A percentile compares a stretch with the other conserved stretches of the same genome.
Conservation (phyloP, 2,888 invertebrate species). For the Carterocephalus palaemon region DNA sequence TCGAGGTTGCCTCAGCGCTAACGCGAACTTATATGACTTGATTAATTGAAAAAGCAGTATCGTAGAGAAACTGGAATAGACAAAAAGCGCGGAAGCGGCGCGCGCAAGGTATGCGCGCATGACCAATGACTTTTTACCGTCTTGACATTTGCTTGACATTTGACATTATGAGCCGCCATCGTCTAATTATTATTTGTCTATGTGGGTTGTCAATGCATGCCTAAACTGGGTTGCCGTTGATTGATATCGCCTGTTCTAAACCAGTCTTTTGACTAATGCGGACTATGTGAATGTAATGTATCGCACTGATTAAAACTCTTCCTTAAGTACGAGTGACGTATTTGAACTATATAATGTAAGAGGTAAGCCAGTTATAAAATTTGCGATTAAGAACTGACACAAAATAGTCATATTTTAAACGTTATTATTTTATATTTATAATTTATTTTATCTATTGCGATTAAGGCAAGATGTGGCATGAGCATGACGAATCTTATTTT, state of each 20-base stretch:
- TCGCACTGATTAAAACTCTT: slow-evolving; percentile 61
- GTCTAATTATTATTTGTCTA: slow-evolving; percentile 72
- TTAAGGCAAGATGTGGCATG: too few relatives aligned
- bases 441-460: too few relatives aligned
- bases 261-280: slow-evolving; percentile 60
- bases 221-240: slow-evolving; percentile 52
- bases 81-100: slow-evolving; percentile 38
- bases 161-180: slow-evolving; percentile 67
- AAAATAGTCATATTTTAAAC: too few relatives aligned
- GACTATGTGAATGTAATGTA: slow-evolving; percentile 55
- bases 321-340: slow-evolving; percentile 35
- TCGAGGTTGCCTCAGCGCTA: slow-evolving; percentile 11
- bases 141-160: slow-evolving; percentile 72
- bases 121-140: slow-evolving; percentile 55
- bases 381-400: too few relatives aligned
- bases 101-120: slow-evolving; percentile 35
- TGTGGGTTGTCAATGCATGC: slow-evolving; percentile 64
- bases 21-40: slow-evolving; percentile 7
- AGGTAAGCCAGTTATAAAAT: slow-evolving; percentile 6
- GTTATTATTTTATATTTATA: too few relatives aligned
- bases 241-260: slow-evolving; percentile 50
- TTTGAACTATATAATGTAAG: slow-evolving; percentile 19
- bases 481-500: too few relatives aligned
- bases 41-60: slow-evolving; percentile 20
- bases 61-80: slow-evolving; percentile 20